phyloP scores from a whole-genome alignment of 2,113 vertebrate species.

The Nothobranchius kuhntae region DNA sequence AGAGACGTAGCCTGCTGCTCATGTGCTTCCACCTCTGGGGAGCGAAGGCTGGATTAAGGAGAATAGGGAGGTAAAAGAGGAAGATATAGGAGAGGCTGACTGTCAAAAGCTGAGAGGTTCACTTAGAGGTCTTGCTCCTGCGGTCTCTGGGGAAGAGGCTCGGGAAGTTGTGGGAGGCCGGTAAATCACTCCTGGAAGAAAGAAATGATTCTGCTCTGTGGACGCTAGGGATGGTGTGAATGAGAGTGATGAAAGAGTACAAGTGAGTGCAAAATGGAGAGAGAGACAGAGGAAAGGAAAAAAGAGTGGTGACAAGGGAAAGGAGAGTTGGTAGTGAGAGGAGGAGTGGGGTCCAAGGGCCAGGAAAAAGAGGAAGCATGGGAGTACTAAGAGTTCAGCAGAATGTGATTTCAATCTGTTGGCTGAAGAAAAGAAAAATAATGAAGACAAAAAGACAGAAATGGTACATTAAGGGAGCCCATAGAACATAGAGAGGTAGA shows the following conservation, averaged over 20 bases:
- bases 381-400: conserved; percentile 35
- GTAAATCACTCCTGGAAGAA: conserved; percentile 64
- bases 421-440: conserved; percentile 16
- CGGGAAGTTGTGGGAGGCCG: conserved; percentile 34
- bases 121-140: conserved; percentile 53
- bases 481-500: background rate
- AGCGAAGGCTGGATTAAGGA: background rate
- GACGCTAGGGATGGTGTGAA: conserved; percentile 30
- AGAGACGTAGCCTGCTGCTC: conserved; percentile 10
- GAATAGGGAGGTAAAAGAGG: conserved; percentile 19
- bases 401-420: conserved; percentile 60
- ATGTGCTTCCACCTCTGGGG: conserved; percentile 28
- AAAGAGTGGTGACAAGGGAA: conserved; percentile 47
- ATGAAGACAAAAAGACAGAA: background rate
- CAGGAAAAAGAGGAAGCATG: conserved; percentile 27
- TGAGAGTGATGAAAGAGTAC: conserved; percentile 54
- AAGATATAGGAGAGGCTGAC: conserved; percentile 56
- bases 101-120: conserved; percentile 63
- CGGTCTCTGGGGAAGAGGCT: conserved; percentile 35
- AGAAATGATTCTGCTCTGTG: conserved; percentile 22
- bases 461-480: background rate
- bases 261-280: conserved; percentile 32
- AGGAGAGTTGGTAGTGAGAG: conserved; percentile 27
- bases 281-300: conserved; percentile 14
- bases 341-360: conserved; percentile 35